Conservation (phyloP, 2,888 invertebrate genomes). For the Drepanosiphum platanoidis region DNA sequence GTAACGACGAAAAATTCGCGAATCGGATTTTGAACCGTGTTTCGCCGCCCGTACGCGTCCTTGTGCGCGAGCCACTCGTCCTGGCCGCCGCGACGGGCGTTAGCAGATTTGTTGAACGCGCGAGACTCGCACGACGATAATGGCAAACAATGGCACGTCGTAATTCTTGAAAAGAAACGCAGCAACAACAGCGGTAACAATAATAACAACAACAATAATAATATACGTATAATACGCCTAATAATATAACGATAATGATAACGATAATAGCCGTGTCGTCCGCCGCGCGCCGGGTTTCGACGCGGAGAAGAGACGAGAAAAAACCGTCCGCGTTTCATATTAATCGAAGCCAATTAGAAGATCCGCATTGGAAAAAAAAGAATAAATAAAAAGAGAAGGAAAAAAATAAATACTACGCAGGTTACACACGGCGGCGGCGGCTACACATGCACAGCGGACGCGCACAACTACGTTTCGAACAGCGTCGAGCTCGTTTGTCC, state of each 20-base stretch:
- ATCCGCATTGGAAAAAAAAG: too few relatives aligned
- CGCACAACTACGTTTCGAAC: conserved; percentile 27
- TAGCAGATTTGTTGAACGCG: conserved; percentile 8
- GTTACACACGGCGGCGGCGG: not conserved
- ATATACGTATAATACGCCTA: not conserved
- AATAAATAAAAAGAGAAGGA: too few relatives aligned
- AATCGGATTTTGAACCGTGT: too few relatives aligned
- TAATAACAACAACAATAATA: not conserved
- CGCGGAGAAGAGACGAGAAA: not conserved
- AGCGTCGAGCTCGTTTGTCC: conserved; percentile 57
- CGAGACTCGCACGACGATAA: too few relatives aligned
- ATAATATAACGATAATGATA: not conserved
- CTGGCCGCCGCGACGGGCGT: too few relatives aligned
- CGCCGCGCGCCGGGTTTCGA: conserved; percentile 32
- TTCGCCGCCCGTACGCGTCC: too few relatives aligned
- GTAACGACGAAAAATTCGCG: too few relatives aligned
- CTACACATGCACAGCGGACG: conserved; percentile 18
- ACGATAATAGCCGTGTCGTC: conserved; percentile 36
- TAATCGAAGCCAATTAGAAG: conserved; percentile 60
- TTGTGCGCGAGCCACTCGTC: too few relatives aligned
- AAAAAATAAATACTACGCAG: conserved; percentile 32
- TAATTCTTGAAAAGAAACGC: not conserved
- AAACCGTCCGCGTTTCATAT: conserved; percentile 51
- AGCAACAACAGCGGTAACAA: not conserved
- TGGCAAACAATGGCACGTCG: conserved; percentile 2